Evolutionary conservation across 1,140 invertebrate genomes (phyloP).

Genomic region (Ectropis grisescens): DNA sequence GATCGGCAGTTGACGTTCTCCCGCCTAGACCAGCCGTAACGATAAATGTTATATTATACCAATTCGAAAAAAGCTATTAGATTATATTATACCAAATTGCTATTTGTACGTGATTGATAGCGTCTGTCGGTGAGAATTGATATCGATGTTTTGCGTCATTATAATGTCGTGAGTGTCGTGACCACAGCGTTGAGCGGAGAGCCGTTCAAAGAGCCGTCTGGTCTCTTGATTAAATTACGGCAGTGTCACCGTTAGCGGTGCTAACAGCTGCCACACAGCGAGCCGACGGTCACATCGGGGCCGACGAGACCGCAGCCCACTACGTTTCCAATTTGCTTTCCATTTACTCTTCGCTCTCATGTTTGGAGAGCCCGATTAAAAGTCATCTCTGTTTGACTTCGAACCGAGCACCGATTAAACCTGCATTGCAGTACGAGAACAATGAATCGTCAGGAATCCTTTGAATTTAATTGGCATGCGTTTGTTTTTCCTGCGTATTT

Average conservation of each 20-base stretch:
- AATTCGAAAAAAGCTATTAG: too few relatives aligned
- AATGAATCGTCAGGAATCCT: background rate
- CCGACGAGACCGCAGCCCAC: constrained; percentile 16
- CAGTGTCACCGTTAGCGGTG: too few relatives aligned
- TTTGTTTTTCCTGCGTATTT: background rate
- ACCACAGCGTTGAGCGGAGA: background rate
- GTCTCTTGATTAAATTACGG: background rate
- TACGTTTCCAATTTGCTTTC: constrained; percentile 36
- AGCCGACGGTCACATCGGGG: constrained; percentile 13
- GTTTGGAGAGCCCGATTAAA: constrained; percentile 18
- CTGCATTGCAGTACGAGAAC: background rate
- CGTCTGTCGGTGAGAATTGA: too few relatives aligned
- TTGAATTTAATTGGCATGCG: too few relatives aligned
- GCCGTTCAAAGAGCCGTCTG: background rate
- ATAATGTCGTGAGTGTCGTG: background rate
- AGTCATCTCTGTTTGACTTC: background rate
- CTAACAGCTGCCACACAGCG: background rate
- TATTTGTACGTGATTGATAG: too few relatives aligned
- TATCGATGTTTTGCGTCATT: too few relatives aligned
- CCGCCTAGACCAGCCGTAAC: too few relatives aligned
- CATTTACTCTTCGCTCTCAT: constrained; percentile 18
- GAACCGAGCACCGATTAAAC: background rate
- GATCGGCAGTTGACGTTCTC: too few relatives aligned
- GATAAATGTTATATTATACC: too few relatives aligned
- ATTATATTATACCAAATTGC: too few relatives aligned